These are phyloP conservation scores for Euplexia lucipara DNA, from an alignment of 2,888 invertebrate species.

Conservation along the genomic window DNA sequence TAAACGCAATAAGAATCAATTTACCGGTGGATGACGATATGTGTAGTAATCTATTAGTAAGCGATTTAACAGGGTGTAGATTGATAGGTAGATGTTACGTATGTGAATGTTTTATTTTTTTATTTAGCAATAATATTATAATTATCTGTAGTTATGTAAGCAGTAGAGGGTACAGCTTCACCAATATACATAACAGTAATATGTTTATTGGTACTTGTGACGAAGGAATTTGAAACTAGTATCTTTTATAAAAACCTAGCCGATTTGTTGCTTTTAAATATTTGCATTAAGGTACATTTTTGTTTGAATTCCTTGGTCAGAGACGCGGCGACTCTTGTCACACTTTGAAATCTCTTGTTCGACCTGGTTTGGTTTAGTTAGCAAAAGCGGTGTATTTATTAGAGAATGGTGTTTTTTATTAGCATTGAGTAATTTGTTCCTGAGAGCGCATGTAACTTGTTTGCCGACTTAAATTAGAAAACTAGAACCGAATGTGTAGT, in stretches of 20 bases:
- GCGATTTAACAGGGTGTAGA: slow-evolving; percentile 76
- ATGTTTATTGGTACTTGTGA: slow-evolving; percentile 66
- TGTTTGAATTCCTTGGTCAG: slow-evolving; percentile 67
- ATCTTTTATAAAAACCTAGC: background rate
- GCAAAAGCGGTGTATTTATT: slow-evolving; percentile 29
- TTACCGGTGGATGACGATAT: slow-evolving; percentile 67
- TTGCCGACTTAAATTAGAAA: slow-evolving; percentile 9
- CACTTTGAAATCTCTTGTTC: slow-evolving; percentile 69
- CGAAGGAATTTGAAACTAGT: slow-evolving; percentile 70
- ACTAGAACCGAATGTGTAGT: background rate
- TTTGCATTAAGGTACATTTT: slow-evolving; percentile 33
- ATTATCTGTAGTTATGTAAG: slow-evolving; percentile 74
- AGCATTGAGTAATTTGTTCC: background rate
- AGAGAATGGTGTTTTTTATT: slow-evolving; percentile 16
- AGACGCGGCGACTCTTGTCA: slow-evolving; percentile 74
- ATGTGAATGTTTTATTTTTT: slow-evolving; percentile 82
- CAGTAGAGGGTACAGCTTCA: slow-evolving; percentile 81
- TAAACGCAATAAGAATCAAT: slow-evolving; percentile 60
- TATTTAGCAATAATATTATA: slow-evolving; percentile 69
- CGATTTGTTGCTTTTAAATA: background rate
- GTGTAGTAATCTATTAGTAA: slow-evolving; percentile 59
- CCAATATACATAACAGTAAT: slow-evolving; percentile 63
- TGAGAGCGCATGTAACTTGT: slow-evolving; percentile 22
- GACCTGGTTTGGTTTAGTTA: slow-evolving; percentile 41
- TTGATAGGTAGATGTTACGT: slow-evolving; percentile 89